Base-by-base conservation (phyloP, 1,140 invertebrate species). In the Parasteatoda tepidariorum region DNA sequence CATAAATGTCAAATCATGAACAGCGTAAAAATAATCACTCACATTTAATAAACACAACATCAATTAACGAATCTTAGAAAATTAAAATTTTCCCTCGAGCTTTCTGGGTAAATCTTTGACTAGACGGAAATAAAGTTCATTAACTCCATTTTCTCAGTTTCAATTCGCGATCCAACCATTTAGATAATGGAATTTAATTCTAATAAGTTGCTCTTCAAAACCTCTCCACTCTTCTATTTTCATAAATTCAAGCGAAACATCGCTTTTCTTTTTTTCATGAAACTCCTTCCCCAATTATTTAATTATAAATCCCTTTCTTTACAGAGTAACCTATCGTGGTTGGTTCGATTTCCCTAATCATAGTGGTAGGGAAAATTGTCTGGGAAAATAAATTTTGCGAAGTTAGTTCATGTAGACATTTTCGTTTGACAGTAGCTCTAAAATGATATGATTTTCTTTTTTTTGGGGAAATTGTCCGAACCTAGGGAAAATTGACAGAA, bases 111-210 rank as follows among this genome's bases (percentile, higher is more conserved):
- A 28, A 55, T 71, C 38, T 68, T 41, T 38, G 7, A 24, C 34
- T 30, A 57, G n/a, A 48, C 30, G 22, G 55, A 61, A 30, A 74
- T 61, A 33, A 54, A 59, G 55, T 61, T 66, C 24, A 59, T 59
- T 59, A n/a, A 59, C 7, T 66, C 62, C 4, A 28, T 30, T 11
- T 28, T 11, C 31, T 33, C 7, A 11, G 62, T 38, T 28, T 74
- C 71, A 33, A 61, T 59, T 61, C 54, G 26, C 33, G 18, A 54
- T 15, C 71, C n/a, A 34, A 28, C 71, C 59, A 74, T 74, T 74
- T 61, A 74, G 71, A 31, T 74, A 74, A 74, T 74, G 55, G n/a
- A 74, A 61, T 59, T 74, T 61, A 74, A 74, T 74, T 59, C 57
- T 31, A 74, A 61, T 61, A 61, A 74, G 61, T 74, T 74, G 18